These are phyloP conservation scores for Erebia aethiops DNA, from an alignment of 2,888 invertebrate species.

Conservation along the genomic window DNA sequence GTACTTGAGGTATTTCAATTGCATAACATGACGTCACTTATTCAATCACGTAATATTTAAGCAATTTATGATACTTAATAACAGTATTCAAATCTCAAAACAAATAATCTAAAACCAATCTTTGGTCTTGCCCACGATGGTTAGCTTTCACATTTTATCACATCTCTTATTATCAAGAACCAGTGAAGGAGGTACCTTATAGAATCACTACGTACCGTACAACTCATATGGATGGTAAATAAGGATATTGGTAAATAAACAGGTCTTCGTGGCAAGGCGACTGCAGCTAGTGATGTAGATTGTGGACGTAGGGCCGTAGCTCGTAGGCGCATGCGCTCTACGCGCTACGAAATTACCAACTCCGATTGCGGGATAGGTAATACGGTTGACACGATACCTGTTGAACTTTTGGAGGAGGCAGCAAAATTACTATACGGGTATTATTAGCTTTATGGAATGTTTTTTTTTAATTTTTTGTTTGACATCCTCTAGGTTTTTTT, in stretches of 20 bases:
- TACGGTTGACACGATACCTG: conserved; percentile 46
- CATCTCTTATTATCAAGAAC: not conserved
- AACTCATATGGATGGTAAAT: conserved; percentile 1
- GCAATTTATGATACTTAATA: not conserved
- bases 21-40: not conserved
- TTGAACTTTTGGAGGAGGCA: conserved; percentile 41
- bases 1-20: no score
- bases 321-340: conserved; percentile 78
- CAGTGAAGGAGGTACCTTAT: not conserved
- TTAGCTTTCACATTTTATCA: not conserved
- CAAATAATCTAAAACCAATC: not conserved
- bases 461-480: not conserved
- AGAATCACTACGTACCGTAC: not conserved
- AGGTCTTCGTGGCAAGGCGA: conserved; percentile 28
- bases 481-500: not conserved
- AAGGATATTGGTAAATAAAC: conserved; percentile 30
- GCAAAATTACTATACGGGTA: not conserved
- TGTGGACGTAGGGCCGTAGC: conserved; percentile 53
- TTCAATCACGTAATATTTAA: not conserved
- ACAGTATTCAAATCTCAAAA: not conserved
- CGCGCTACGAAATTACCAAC: conserved; percentile 58
- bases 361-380: conserved; percentile 45
- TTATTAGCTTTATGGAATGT: not conserved
- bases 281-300: conserved; percentile 32
- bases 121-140: not conserved